Base-by-base conservation (phyloP, 2,797 vertebrate genomes). In the Betta splendens region DNA sequence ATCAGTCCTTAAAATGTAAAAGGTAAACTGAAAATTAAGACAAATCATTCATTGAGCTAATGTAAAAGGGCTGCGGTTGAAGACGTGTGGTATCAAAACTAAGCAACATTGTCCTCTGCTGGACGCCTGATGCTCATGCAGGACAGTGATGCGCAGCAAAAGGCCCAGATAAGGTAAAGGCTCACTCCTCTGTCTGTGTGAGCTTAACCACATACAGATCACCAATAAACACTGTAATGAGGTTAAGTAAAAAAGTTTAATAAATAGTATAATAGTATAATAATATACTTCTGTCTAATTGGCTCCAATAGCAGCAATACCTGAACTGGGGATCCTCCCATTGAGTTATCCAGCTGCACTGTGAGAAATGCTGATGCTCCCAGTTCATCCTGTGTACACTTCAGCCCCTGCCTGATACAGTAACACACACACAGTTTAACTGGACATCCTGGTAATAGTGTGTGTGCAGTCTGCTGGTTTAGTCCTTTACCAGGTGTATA, bases 261-360 rank as follows among this genome's bases (percentile, higher is more conserved):
- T n/a, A n/a, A n/a, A n/a, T n/a, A n/a, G n/a, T n/a, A n/a, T n/a
- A n/a, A n/a, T n/a, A n/a, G n/a, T n/a, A n/a, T n/a, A n/a, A n/a
- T n/a, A n/a, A 23, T 62, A 33, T 50, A 12, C n/a, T n/a, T n/a
- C n/a, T n/a, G n/a, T n/a, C n/a, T 28, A 16, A n/a, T 53, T 15
- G 9, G 16, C 11, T 21, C 7, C 33, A 32, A 38, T 3, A 33
- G 13, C 13, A 33, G 32, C 8, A n/a, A n/a, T 28, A 94, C 93
- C 92, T 94, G 93, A 64, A 93, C 90, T 1, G 92, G 92, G 9
- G 90, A 21, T 72, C 91, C 92, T 61, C 86, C 86, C 92, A 93
- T 92, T 58, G 91, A 91, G 76, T 93, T 88, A 59, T 94, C 93
- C 26, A 94, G 80, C 66, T 83, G 50, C 31, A 94, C 89, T 2